Conservation (phyloP, 2,888 invertebrate species). For the Thalpophila matura region DNA sequence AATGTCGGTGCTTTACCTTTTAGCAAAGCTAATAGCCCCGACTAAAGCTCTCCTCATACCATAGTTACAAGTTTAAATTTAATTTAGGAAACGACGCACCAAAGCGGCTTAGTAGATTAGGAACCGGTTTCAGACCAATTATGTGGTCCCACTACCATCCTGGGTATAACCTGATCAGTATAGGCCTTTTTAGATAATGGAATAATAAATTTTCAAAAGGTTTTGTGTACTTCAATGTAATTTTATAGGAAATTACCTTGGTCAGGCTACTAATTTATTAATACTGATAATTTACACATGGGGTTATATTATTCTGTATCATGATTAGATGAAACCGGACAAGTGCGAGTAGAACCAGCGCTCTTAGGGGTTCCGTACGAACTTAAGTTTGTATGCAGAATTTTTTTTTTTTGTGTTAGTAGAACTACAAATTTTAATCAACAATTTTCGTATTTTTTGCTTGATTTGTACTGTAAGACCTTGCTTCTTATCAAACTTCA, state of each 20-base stretch:
- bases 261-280: neutral
- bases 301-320: neutral
- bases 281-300: too few relatives aligned
- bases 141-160: conserved; percentile 18
- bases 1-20: conserved; percentile 7
- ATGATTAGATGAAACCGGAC: neutral
- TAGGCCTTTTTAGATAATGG: conserved; percentile 37
- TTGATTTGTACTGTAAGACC: too few relatives aligned
- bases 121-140: conserved; percentile 46
- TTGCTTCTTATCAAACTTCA: too few relatives aligned
- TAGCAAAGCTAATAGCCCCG: conserved; percentile 3
- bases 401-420: too few relatives aligned
- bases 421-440: too few relatives aligned
- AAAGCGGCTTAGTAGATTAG: conserved; percentile 41
- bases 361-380: too few relatives aligned
- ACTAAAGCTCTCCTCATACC: conserved; percentile 20
- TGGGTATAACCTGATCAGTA: conserved; percentile 38
- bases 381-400: too few relatives aligned
- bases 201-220: conserved; percentile 50
- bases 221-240: conserved; percentile 20
- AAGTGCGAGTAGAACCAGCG: too few relatives aligned
- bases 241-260: neutral
- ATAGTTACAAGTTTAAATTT: conserved; percentile 48
- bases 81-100: conserved; percentile 44
- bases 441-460: too few relatives aligned